Evolutionary conservation across 2,888 invertebrate genomes (phyloP).

Genomic region (Himalopsyche anomala): DNA sequence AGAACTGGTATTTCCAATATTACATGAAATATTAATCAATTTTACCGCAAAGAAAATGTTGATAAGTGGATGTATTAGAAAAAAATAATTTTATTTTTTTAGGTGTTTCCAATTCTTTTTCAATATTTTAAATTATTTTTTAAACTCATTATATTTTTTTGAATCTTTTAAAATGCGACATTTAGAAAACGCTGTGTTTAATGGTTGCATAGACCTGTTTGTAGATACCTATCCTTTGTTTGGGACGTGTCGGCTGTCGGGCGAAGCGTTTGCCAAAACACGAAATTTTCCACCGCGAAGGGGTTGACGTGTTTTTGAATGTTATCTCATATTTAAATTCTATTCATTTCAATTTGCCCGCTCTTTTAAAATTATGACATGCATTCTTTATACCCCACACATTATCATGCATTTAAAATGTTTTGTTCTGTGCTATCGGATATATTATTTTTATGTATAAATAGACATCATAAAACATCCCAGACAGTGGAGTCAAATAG

Average conservation of each 20-base stretch:
- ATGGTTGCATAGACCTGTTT: constrained; percentile 47
- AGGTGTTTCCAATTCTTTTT: too few species aligned
- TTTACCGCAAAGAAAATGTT: too few species aligned
- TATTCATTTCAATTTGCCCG: constrained; percentile 24
- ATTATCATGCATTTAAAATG: constrained; percentile 15
- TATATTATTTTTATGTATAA: neutral
- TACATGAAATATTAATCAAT: too few species aligned
- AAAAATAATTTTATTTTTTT: too few species aligned
- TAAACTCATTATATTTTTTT: too few species aligned
- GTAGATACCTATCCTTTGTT: constrained; percentile 38
- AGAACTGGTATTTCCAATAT: too few species aligned
- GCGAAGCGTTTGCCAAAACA: constrained; percentile 55
- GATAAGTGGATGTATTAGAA: too few species aligned
- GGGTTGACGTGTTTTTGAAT: constrained; percentile 51
- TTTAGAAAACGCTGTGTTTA: constrained; percentile 24
- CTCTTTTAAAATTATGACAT: constrained; percentile 29
- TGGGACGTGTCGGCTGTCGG: constrained; percentile 45
- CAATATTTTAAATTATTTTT: too few species aligned
- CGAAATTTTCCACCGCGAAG: constrained; percentile 50
- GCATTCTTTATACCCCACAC: neutral
- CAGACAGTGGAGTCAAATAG: too few species aligned
- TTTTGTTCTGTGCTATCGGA: neutral
- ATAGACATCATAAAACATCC: neutral
- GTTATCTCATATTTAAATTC: constrained; percentile 50
- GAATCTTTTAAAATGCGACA: neutral